These are phyloP conservation scores for Leucopternis melanops DNA, from an alignment of 2,113 vertebrate genomes.

Conservation along the genomic window DNA sequence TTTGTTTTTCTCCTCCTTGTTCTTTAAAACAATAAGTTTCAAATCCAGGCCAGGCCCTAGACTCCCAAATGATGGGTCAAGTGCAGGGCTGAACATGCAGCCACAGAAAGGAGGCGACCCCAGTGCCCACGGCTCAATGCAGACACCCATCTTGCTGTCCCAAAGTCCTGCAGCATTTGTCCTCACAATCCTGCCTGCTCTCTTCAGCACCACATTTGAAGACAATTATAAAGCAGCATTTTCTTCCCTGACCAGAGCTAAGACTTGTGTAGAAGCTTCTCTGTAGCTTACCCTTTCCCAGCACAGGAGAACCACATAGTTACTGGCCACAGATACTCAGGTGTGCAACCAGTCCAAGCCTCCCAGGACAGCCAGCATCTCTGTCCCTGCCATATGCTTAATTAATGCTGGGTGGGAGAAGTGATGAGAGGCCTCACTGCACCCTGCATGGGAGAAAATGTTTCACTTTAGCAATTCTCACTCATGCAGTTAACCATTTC, in stretches of 20 bases:
- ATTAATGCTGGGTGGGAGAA: background rate
- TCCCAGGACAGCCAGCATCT: background rate
- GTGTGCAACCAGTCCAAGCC: background rate
- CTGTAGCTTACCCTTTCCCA: background rate
- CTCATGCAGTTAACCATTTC: background rate
- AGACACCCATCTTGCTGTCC: background rate
- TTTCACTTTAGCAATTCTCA: background rate
- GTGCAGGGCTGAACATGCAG: background rate
- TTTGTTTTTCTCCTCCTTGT: background rate
- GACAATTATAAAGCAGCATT: background rate
- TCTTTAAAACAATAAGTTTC: background rate
- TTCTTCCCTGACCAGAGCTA: background rate
- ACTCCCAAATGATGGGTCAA: fast-evolving
- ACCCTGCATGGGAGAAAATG: background rate
- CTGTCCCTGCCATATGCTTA: background rate
- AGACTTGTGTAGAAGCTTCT: background rate
- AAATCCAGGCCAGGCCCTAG: background rate
- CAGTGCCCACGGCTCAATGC: background rate
- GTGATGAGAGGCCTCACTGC: background rate
- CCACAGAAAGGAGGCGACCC: background rate
- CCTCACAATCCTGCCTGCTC: background rate
- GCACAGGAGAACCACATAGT: background rate
- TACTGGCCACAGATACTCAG: background rate
- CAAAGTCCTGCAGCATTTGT: background rate
- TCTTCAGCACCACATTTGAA: background rate